phyloP scores from a whole-genome alignment of 2,888 invertebrate genomes.

The Acanthosepion pharaonis region DNA sequence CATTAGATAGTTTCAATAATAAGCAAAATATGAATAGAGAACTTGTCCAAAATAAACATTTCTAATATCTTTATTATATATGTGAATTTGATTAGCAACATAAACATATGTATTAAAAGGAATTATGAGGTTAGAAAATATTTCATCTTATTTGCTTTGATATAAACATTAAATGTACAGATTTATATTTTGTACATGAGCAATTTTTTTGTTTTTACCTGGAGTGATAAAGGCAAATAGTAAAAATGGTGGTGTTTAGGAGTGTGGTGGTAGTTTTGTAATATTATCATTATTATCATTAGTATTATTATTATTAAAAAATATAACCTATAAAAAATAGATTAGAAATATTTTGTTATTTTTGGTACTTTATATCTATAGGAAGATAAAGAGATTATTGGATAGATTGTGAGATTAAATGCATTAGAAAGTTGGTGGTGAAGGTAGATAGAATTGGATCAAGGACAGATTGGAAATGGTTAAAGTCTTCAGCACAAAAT shows the following conservation, averaged over 20 bases:
- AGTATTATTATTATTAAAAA: neutral
- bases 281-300: too few relatives aligned
- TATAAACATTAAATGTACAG: too few relatives aligned
- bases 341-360: neutral
- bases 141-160: too few relatives aligned
- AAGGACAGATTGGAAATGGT: neutral
- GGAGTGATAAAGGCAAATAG: neutral
- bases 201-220: neutral
- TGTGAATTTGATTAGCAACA: too few relatives aligned
- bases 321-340: neutral
- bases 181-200: too few relatives aligned
- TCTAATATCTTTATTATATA: too few relatives aligned
- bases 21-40: too few relatives aligned
- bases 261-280: neutral
- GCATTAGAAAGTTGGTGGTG: neutral
- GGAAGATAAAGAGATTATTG: neutral
- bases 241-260: too few relatives aligned
- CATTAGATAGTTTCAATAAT: too few relatives aligned
- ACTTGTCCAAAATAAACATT: too few relatives aligned
- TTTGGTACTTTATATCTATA: neutral
- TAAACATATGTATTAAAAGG: too few relatives aligned
- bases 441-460: neutral
- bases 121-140: too few relatives aligned
- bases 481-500: neutral
- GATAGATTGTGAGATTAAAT: neutral